These are phyloP conservation scores for Polietes domitor DNA, from an alignment of 2,888 invertebrate species.

Conservation along the genomic window DNA sequence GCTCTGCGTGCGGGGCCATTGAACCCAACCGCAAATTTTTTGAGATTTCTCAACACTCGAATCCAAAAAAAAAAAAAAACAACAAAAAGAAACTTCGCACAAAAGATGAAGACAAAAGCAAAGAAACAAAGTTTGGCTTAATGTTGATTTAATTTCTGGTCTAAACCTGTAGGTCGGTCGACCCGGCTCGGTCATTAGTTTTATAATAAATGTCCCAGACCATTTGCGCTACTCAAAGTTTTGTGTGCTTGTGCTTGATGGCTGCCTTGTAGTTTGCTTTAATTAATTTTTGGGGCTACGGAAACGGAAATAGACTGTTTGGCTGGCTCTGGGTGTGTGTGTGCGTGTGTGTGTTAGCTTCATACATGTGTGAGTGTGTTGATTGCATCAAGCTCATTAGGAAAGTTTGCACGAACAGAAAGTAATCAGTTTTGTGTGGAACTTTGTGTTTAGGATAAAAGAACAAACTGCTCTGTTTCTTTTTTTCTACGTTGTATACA, in stretches of 20 bases:
- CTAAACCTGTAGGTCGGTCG: not conserved
- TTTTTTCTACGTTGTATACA: no score
- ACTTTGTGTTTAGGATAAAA: not conserved
- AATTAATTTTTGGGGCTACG: conserved; percentile 12
- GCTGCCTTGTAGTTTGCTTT: conserved; percentile 3
- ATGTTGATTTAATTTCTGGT: conserved; percentile 15
- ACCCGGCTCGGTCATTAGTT: conserved; percentile 11
- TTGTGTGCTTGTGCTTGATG: not conserved
- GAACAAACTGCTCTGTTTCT: no score
- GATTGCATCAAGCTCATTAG: not conserved
- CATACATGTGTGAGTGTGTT: not conserved
- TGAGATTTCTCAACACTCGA: not conserved
- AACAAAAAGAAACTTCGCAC: no score
- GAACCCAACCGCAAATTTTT: conserved; percentile 8
- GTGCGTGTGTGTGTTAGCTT: not conserved
- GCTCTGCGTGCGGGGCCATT: not conserved
- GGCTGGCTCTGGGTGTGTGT: not conserved
- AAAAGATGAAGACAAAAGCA: not conserved
- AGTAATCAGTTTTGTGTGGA: not conserved
- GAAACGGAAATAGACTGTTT: conserved; percentile 41
- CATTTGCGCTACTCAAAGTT: conserved; percentile 25
- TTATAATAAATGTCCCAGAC: conserved; percentile 25
- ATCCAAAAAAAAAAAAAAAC: not conserved
- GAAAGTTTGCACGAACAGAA: not conserved
- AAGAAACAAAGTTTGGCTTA: conserved; percentile 1